phyloP scores from a whole-genome alignment of 2,113 vertebrate species.

The Syngnathus scovelli region DNA sequence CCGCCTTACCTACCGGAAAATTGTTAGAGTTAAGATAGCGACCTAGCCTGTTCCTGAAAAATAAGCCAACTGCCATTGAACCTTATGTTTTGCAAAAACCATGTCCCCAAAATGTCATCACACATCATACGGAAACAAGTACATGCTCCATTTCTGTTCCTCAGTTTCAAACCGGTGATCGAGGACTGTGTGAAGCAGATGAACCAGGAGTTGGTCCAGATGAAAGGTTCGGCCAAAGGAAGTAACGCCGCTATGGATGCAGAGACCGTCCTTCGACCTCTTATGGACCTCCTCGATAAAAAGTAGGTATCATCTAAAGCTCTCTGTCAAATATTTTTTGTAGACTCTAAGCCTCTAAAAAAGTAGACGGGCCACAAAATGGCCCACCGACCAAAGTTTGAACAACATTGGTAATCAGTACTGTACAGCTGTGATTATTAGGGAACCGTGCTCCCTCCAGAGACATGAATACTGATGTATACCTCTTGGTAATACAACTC shows the following conservation, averaged over 20 bases:
- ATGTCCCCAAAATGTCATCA: not conserved
- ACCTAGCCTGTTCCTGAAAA: not conserved
- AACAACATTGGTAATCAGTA: not conserved
- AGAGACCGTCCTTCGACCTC: slow-evolving; percentile 83
- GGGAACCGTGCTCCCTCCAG: not conserved
- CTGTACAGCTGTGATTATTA: not conserved
- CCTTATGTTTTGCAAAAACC: not conserved
- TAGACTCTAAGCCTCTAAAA: too few species aligned
- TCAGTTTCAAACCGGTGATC: slow-evolving; percentile 85
- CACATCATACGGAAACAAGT: not conserved
- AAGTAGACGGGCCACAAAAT: too few species aligned
- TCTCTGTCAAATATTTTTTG: too few species aligned
- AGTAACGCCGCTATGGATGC: slow-evolving; percentile 88
- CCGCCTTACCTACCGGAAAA: not conserved
- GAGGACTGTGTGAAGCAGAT: slow-evolving; percentile 94
- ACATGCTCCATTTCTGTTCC: not conserved
- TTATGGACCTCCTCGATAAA: slow-evolving; percentile 97
- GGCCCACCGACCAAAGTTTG: too few species aligned
- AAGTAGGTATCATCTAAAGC: slow-evolving; percentile 66
- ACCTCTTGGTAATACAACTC: not conserved
- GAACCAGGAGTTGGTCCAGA: slow-evolving; percentile 86
- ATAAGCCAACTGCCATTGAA: not conserved
- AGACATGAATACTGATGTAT: not conserved
- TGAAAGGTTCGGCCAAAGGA: slow-evolving; percentile 79
- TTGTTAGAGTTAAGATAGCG: not conserved